Evolutionary conservation across 2,797 vertebrate species (phyloP), one percentile per base, ranked within the genome.

Genomic region (Sebastes wilsoni): DNA sequence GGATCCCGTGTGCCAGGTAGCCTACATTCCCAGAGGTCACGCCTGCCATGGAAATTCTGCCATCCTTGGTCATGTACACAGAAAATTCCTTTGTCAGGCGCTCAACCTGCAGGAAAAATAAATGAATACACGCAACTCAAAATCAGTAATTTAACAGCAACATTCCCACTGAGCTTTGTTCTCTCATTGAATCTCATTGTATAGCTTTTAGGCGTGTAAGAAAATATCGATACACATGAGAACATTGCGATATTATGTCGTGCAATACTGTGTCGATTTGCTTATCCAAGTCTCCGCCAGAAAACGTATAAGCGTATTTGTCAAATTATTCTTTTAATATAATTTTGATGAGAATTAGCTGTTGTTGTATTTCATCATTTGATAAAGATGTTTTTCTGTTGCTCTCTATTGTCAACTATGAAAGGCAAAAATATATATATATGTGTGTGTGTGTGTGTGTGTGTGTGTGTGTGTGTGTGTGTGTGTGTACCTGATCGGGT

Each of bases 1-100:
- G 98, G 91, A 99, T 99, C 16, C 92, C 97, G 0, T 98, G 96
- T 69, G 98, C 98, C 86, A 99, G 95, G 92, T 99, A 97, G 60
- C 92, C 97, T 16, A 99, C 98, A 0, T 99, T 99, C 77, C 96
- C 95, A 0, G 99, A 99, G 0, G 98, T 91, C 72, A 99, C 97
- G 1, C 99, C 98, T 0, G 98, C 98, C 90, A 99, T 94, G 8
- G 99, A 99, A 91, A 99, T 99, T 46, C 98, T 97, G 30, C 99
- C 98, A 11, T 99, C 98, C 91, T 99, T 99, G 28, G 99, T 99
- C 99, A 99, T 97, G 91, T 99, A 99, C 89, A 99, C 90, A 0
- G 98, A 99, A 94, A 97, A 99, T 59, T 99, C 98, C 81, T 99
- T 99, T 22, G 78, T 98, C 81, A 99, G 94, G 38, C 96, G 96